Percentiles rank a stretch among this genome's conserved stretches.
phyloP scores from a whole-genome alignment of 1,140 invertebrate genomes.

The Neodiprion fabricii region DNA sequence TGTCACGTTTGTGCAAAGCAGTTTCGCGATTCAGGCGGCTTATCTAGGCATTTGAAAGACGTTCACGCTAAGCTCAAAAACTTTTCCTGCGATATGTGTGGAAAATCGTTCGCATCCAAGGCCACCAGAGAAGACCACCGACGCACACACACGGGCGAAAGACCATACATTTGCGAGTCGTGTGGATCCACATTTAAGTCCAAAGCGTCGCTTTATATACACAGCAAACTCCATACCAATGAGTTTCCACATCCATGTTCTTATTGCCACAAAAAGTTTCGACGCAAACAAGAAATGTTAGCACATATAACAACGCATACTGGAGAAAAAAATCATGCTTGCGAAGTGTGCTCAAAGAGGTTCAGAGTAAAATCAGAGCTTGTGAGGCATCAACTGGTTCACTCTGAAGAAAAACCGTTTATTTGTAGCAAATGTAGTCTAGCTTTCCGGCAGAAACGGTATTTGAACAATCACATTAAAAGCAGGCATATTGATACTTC shows the following conservation, averaged over 20 bases:
- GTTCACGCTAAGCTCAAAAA: conserved; percentile 34
- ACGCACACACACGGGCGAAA: conserved; percentile 67
- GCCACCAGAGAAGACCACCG: conserved; percentile 67
- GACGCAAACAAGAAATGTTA: conserved; percentile 27
- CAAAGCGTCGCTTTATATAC: conserved; percentile 19
- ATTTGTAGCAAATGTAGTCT: conserved; percentile 35
- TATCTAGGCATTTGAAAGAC: conserved; percentile 46
- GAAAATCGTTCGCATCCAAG: conserved; percentile 55
- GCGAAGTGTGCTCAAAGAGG: background rate
- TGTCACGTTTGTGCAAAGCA: conserved; percentile 51
- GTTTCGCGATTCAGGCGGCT: conserved; percentile 51
- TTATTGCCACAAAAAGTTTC: conserved; percentile 33
- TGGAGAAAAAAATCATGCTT: conserved; percentile 10
- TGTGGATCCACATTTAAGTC: conserved; percentile 34
- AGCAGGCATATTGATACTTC: conserved; percentile 33
- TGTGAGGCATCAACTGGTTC: conserved; percentile 28
- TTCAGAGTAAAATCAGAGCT: conserved; percentile 26
- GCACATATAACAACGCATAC: conserved; percentile 28
- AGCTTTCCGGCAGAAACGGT: conserved; percentile 30
- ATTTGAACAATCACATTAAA: conserved; percentile 37
- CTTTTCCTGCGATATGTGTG: conserved; percentile 46
- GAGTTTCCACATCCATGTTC: conserved; percentile 20
- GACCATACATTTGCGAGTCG: conserved; percentile 39
- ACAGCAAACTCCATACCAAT: conserved; percentile 23
- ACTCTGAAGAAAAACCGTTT: conserved; percentile 35